Evolutionary conservation across 2,113 vertebrate species (phyloP).

Genomic region (Calonectris borealis): DNA sequence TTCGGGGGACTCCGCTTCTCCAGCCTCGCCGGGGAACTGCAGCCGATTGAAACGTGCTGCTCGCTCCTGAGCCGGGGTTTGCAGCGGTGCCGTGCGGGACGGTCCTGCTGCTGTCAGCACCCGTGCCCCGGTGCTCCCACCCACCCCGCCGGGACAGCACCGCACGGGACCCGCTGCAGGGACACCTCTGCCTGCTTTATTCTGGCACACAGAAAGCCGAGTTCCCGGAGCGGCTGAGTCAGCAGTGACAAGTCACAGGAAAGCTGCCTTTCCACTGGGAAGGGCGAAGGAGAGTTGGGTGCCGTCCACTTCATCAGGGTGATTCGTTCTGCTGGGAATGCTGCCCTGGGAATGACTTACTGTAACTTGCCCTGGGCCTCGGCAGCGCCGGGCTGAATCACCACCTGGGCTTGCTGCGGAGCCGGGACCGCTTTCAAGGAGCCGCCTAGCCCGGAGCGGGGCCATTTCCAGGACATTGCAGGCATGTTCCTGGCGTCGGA

Average conservation of each 20-base stretch:
- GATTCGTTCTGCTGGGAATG: not conserved
- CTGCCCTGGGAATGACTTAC: not conserved
- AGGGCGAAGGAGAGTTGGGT: not conserved
- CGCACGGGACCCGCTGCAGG: accelerated
- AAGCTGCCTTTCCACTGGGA: not conserved
- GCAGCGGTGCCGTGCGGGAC: accelerated
- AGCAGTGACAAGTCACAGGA: accelerated
- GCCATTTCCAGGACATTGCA: not conserved
- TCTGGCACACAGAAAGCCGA: not conserved
- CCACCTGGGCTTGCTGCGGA: not conserved
- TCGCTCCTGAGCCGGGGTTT: not conserved
- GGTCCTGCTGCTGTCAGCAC: not conserved
- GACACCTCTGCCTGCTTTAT: not conserved
- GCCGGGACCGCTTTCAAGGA: not conserved
- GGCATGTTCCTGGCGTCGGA: not conserved
- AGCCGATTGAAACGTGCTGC: not conserved
- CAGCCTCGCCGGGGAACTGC: not conserved
- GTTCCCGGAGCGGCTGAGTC: not conserved
- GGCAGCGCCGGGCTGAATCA: not conserved
- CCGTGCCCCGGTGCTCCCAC: not conserved
- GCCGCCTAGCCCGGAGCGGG: not conserved
- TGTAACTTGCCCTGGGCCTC: not conserved
- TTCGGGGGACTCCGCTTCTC: not conserved
- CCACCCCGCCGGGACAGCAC: not conserved
- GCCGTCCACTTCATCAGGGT: accelerated